Evolutionary conservation across 2,888 invertebrate genomes (phyloP).

Genomic region (Cecidostiba fungosa): DNA sequence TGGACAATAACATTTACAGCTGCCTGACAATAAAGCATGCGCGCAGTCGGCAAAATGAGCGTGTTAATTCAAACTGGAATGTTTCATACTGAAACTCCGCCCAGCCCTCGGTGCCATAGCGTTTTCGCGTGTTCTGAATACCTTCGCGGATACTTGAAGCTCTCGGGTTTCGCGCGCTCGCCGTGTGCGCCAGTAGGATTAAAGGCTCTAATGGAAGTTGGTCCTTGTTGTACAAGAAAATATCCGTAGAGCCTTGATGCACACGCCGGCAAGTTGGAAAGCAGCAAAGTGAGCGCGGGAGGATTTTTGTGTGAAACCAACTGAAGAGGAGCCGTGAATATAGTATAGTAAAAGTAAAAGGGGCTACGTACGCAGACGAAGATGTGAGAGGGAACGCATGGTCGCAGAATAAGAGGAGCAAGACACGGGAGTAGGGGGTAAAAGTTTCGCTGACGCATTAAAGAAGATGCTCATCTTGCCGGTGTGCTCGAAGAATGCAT

Average conservation of each 20-base stretch:
- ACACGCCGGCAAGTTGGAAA: neutral
- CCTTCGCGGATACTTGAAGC: conserved; percentile 44
- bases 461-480: conserved; percentile 45
- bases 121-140: conserved; percentile 58
- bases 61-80: conserved; percentile 57
- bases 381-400: neutral
- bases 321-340: neutral
- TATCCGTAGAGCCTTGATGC: neutral
- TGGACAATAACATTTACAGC: neutral
- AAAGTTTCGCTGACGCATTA: conserved; percentile 49
- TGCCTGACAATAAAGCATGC: conserved; percentile 14
- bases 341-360: neutral
- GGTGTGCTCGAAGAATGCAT: conserved; percentile 34
- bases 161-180: conserved; percentile 4
- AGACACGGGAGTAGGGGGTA: neutral
- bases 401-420: neutral
- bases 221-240: conserved; percentile 35
- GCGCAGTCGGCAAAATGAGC: conserved; percentile 48
- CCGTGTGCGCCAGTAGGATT: conserved; percentile 24
- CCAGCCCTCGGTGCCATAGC: neutral
- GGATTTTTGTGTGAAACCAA: neutral
- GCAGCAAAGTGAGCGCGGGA: neutral
- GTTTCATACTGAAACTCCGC: conserved; percentile 55
- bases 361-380: neutral
- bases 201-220: conserved; percentile 52